A percentile compares a stretch with the other conserved stretches of the same genome.
phyloP scores from a whole-genome alignment of 2,888 invertebrate species.

The Agrotis ipsilon region DNA sequence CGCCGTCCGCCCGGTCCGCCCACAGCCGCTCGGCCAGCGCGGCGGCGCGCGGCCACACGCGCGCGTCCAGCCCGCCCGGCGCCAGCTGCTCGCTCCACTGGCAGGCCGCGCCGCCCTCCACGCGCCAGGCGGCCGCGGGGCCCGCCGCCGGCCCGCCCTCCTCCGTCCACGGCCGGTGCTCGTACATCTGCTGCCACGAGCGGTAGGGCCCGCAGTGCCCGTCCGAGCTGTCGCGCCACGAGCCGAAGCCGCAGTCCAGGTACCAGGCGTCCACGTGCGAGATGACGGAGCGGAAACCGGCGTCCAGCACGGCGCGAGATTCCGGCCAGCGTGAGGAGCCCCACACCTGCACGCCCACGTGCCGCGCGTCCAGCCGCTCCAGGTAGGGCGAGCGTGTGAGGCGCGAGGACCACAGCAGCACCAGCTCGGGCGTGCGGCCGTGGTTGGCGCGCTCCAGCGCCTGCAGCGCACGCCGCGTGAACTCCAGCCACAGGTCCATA shows the following conservation, averaged over 20 bases:
- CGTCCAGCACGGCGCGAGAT: conserved; percentile 94
- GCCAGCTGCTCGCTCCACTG: conserved; percentile 97
- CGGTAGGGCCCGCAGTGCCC: conserved; percentile 97
- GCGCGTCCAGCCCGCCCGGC: conserved; percentile 93
- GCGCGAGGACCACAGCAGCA: conserved; percentile 95
- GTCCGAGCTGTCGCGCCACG: conserved; percentile 96
- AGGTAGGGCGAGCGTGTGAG: conserved; percentile 94
- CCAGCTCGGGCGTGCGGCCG: conserved; percentile 90
- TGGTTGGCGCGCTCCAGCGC: conserved; percentile 92
- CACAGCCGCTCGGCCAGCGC: conserved; percentile 96
- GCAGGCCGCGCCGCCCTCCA: conserved; percentile 95
- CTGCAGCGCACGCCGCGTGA: conserved; percentile 92
- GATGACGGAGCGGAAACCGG: conserved; percentile 94
- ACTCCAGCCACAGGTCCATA: conserved; percentile 95
- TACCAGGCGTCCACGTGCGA: conserved; percentile 98
- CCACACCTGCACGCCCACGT: conserved; percentile 94
- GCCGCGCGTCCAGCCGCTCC: conserved; percentile 89
- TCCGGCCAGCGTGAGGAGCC: conserved; percentile 96
- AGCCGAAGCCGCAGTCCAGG: conserved; percentile 96
- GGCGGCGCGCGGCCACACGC: conserved; percentile 96
- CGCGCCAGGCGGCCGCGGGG: conserved; percentile 84
- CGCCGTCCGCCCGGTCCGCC: conserved; percentile 91
- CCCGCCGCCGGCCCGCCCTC: conserved; percentile 88
- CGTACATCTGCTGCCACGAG: conserved; percentile 97
- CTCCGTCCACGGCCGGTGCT: conserved; percentile 94